Conservation (phyloP, 2,888 invertebrate genomes). For the Catocala sponsa region DNA sequence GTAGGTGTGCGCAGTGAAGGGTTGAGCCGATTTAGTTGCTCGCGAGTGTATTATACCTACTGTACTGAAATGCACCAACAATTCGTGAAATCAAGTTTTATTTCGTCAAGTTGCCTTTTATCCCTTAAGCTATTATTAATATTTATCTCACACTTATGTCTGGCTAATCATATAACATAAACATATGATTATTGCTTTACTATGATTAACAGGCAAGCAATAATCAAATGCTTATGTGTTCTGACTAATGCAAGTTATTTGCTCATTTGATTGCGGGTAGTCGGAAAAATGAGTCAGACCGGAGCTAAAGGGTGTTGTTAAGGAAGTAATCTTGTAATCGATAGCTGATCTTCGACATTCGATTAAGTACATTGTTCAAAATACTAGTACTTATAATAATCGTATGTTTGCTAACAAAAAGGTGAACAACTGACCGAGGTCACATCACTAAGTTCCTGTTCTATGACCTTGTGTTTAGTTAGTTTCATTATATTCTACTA, state of each 20-base stretch:
- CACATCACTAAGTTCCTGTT: conserved; percentile 56
- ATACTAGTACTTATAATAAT: conserved; percentile 11
- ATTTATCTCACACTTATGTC: too few relatives aligned
- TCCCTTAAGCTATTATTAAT: too few relatives aligned
- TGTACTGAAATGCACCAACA: too few relatives aligned
- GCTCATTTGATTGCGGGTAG: background rate
- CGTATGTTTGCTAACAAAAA: conserved; percentile 46
- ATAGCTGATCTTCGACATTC: conserved; percentile 19
- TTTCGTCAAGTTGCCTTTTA: too few relatives aligned
- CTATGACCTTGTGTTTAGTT: conserved; percentile 48
- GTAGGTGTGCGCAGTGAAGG: too few relatives aligned
- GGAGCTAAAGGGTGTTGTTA: background rate
- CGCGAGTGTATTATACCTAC: too few relatives aligned
- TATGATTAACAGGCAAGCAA: too few relatives aligned
- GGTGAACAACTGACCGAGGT: conserved; percentile 62
- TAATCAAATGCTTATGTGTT: background rate
- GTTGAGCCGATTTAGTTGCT: too few relatives aligned
- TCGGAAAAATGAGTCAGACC: conserved; percentile 1
- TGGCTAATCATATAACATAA: too few relatives aligned
- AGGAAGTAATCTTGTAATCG: conserved; percentile 12
- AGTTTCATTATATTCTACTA: conserved; percentile 17
- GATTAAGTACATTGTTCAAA: conserved; percentile 19
- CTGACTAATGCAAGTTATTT: background rate
- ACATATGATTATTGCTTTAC: too few relatives aligned
- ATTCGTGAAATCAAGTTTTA: too few relatives aligned